phyloP scores from a whole-genome alignment of 2,888 invertebrate genomes.

The Cryptophagus acutangulus region DNA sequence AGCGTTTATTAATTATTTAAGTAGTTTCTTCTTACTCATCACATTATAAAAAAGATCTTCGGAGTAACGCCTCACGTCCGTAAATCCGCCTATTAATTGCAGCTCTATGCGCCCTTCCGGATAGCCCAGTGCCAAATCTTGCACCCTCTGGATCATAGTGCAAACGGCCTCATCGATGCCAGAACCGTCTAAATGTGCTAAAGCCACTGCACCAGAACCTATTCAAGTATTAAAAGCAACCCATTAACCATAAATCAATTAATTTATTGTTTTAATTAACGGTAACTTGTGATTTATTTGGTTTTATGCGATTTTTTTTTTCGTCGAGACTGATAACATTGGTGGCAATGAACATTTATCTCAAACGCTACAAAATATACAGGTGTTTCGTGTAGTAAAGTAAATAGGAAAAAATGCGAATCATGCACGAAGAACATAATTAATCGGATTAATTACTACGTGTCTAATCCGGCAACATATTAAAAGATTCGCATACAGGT shows the following conservation, averaged over 20 bases:
- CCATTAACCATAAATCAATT: not conserved
- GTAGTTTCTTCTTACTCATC: constrained; percentile 67
- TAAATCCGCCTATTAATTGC: constrained; percentile 87
- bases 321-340: too few relatives aligned
- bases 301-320: too few relatives aligned
- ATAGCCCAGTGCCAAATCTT: constrained; percentile 79
- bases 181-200: constrained; percentile 80
- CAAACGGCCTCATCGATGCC: constrained; percentile 80
- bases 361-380: too few relatives aligned
- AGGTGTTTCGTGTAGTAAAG: constrained; percentile 1
- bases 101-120: constrained; percentile 86
- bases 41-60: constrained; percentile 86
- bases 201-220: constrained; percentile 84
- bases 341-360: too few relatives aligned
- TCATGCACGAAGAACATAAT: constrained; percentile 1
- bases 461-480: not conserved
- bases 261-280: too few relatives aligned
- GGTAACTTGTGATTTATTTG: too few relatives aligned
- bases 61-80: constrained; percentile 79
- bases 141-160: constrained; percentile 79
- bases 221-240: too few relatives aligned
- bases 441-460: not conserved
- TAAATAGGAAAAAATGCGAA: not conserved
- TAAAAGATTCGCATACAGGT: not conserved
- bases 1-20: not conserved